These are phyloP conservation scores for Pipistrellus nathusii DNA, from an alignment of 2,797 vertebrate species.

Conservation along the genomic window DNA sequence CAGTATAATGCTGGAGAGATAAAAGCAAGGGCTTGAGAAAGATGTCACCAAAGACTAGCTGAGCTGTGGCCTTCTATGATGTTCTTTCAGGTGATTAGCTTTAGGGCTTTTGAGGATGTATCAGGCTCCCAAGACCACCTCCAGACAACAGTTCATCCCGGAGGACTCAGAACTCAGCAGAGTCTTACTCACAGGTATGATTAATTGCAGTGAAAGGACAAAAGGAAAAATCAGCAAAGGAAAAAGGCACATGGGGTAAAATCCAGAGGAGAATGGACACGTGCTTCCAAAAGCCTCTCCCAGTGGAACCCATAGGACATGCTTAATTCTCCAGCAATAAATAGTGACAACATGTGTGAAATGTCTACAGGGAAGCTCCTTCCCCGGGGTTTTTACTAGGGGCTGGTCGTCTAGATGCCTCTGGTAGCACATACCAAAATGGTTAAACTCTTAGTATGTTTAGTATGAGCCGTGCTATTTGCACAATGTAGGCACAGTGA, in stretches of 20 bases:
- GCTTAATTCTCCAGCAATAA: neutral
- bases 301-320: neutral
- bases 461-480: neutral
- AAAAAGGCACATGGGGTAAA: neutral
- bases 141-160: neutral
- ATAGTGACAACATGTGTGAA: fast-evolving
- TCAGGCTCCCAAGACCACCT: neutral
- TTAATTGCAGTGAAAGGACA: neutral
- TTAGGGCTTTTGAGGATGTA: neutral
- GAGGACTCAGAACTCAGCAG: neutral
- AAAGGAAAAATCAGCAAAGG: neutral
- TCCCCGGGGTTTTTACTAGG: neutral
- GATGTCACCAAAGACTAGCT: neutral
- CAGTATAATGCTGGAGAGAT: neutral
- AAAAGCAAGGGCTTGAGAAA: neutral
- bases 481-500: neutral
- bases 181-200: neutral
- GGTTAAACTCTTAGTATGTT: neutral
- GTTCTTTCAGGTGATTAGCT: neutral
- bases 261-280: neutral
- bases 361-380: neutral
- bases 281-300: neutral
- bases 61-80: neutral
- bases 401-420: neutral
- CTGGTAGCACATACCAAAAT: neutral